Percentiles rank a stretch among this genome's conserved stretches.
phyloP scores from a whole-genome alignment of 2,888 invertebrate species.

The Aelia acuminata region DNA sequence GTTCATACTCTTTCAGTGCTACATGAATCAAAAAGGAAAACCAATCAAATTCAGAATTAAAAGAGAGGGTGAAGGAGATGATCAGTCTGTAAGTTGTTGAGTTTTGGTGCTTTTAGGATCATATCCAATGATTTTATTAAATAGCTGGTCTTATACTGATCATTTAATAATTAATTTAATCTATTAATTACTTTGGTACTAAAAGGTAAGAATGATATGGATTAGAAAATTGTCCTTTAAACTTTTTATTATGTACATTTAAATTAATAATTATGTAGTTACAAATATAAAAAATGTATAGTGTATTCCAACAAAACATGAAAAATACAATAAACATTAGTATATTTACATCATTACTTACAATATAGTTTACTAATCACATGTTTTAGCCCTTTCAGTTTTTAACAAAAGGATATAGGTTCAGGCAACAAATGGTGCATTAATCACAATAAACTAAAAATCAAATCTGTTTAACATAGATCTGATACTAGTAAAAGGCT shows the following conservation, averaged over 20 bases:
- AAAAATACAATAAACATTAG: conserved; percentile 1
- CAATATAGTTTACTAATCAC: conserved; percentile 19
- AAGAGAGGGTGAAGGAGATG: too few relatives aligned
- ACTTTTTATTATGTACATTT: conserved; percentile 1
- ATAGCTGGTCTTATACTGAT: background rate
- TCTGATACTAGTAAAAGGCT: background rate
- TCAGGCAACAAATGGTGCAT: background rate
- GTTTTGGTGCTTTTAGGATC: background rate
- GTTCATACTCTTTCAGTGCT: too few relatives aligned
- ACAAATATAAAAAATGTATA: conserved; percentile 42
- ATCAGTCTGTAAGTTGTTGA: background rate
- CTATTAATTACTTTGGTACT: too few relatives aligned
- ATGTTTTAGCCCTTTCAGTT: conserved; percentile 8
- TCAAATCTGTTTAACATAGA: background rate
- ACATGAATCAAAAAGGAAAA: too few relatives aligned
- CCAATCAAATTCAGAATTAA: too few relatives aligned
- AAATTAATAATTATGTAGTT: background rate
- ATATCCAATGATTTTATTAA: background rate
- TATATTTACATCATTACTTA: conserved; percentile 13
- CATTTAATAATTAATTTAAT: background rate
- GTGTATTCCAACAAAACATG: conserved; percentile 1
- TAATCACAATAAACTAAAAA: background rate
- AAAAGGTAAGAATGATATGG: background rate
- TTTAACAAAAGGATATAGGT: background rate
- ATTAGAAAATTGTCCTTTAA: background rate